phyloP scores from a whole-genome alignment of 2,113 vertebrate species.

The Tinamus guttatus region DNA sequence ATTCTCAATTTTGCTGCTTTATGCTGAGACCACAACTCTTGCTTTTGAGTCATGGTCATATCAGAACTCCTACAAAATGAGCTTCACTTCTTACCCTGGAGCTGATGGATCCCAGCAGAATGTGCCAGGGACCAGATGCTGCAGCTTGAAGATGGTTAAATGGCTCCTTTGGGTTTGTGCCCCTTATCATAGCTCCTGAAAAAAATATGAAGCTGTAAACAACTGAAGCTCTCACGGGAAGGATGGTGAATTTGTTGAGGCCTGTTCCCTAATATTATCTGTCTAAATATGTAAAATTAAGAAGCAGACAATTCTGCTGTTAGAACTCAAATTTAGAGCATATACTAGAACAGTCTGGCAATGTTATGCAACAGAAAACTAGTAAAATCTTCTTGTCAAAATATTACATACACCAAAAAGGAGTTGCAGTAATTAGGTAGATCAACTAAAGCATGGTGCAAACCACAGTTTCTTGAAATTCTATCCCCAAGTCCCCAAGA shows the following conservation, averaged over 20 bases:
- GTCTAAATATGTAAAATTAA: background rate
- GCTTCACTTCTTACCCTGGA: background rate
- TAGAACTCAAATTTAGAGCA: background rate
- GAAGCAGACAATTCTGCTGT: background rate
- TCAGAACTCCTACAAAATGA: background rate
- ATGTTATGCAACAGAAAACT: slow-evolving; percentile 59
- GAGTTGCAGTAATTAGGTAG: slow-evolving; percentile 52
- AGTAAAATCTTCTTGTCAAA: slow-evolving; percentile 60
- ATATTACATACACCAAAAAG: slow-evolving; percentile 59
- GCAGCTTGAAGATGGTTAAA: background rate
- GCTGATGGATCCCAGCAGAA: background rate
- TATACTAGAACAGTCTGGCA: background rate
- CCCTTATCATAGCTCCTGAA: accelerated
- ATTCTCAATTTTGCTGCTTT: background rate
- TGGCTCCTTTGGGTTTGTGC: background rate
- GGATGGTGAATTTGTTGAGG: background rate
- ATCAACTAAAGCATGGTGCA: slow-evolving; percentile 50
- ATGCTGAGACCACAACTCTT: background rate
- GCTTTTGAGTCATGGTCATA: background rate
- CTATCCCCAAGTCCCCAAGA: slow-evolving; percentile 42
- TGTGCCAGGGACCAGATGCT: background rate
- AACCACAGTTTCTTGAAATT: slow-evolving; percentile 34
- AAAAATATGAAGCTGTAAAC: background rate
- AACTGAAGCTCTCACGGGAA: background rate
- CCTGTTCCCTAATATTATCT: background rate